phyloP scores from a whole-genome alignment of 2,113 vertebrate genomes.

The Struthio camelus region DNA sequence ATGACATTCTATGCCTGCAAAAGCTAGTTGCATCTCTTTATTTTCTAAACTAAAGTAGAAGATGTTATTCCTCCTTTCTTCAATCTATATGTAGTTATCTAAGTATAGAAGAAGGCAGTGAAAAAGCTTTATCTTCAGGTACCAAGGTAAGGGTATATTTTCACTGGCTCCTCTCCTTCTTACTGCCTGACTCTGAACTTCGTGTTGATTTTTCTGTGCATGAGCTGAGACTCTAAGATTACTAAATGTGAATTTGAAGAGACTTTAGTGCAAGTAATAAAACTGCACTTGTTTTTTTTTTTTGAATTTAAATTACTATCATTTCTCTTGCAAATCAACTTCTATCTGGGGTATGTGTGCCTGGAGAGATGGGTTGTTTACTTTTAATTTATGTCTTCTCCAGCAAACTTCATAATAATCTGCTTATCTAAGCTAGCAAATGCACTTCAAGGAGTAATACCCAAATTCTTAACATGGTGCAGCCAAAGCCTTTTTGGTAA shows the following conservation, averaged over 20 bases:
- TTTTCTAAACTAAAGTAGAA: not conserved
- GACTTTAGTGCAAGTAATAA: not conserved
- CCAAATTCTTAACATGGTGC: not conserved
- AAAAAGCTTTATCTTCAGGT: not conserved
- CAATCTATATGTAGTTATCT: not conserved
- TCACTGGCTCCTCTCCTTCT: not conserved
- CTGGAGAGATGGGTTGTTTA: not conserved
- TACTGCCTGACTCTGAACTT: not conserved
- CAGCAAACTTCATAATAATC: not conserved
- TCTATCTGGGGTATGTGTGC: not conserved
- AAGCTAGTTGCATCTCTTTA: not conserved
- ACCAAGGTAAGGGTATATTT: accelerated
- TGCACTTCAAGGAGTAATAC: not conserved
- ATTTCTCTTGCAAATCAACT: not conserved
- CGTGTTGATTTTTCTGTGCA: not conserved
- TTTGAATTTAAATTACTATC: not conserved
- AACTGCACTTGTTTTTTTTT: not conserved
- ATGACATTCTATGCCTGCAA: not conserved
- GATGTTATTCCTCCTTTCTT: not conserved
- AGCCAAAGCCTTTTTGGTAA: not conserved
- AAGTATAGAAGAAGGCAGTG: not conserved
- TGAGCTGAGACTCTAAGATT: not conserved
- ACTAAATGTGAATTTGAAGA: not conserved
- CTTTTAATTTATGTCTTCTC: slow-evolving; percentile 2
- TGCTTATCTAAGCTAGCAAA: not conserved